Percentiles rank a stretch among this genome's conserved stretches.
Conservation (phyloP, 2,113 vertebrate species). For the Limanda limanda region DNA sequence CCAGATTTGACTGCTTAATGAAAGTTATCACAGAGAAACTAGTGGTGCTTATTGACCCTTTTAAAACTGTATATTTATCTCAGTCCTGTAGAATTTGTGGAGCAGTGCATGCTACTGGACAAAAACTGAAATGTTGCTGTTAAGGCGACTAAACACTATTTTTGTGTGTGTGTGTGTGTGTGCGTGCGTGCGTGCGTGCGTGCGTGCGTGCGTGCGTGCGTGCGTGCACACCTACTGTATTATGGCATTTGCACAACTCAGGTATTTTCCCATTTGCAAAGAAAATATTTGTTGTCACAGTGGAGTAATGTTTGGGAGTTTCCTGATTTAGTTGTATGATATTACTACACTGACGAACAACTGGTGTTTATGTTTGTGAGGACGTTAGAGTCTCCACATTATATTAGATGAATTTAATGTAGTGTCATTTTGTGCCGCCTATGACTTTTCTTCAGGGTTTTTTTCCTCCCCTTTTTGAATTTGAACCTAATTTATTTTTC, state of each 20-base stretch:
- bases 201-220: too few relatives aligned
- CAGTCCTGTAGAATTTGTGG: slow-evolving; percentile 23
- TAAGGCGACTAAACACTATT: background rate
- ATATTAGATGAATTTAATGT: background rate
- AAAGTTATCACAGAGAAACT: slow-evolving; percentile 25
- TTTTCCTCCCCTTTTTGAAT: background rate
- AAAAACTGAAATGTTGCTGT: background rate
- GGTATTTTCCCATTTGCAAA: slow-evolving; percentile 12
- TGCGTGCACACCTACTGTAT: too few relatives aligned
- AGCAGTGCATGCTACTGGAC: background rate
- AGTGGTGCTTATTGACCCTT: background rate
- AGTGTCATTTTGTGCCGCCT: background rate
- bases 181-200: too few relatives aligned
- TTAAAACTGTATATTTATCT: background rate
- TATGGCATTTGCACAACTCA: background rate
- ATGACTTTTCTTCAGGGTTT: background rate
- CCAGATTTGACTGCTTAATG: slow-evolving; percentile 10
- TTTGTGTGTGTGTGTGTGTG: background rate
- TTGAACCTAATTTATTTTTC: background rate
- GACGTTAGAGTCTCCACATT: background rate
- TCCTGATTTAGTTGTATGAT: background rate
- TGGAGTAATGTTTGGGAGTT: background rate
- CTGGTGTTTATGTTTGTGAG: background rate
- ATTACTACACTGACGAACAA: background rate
- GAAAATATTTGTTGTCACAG: background rate